Percentiles rank a stretch among this genome's conserved stretches.
These are phyloP conservation scores for Sorex fumeus DNA, from an alignment of 2,113 vertebrate species.

Conservation along the genomic window DNA sequence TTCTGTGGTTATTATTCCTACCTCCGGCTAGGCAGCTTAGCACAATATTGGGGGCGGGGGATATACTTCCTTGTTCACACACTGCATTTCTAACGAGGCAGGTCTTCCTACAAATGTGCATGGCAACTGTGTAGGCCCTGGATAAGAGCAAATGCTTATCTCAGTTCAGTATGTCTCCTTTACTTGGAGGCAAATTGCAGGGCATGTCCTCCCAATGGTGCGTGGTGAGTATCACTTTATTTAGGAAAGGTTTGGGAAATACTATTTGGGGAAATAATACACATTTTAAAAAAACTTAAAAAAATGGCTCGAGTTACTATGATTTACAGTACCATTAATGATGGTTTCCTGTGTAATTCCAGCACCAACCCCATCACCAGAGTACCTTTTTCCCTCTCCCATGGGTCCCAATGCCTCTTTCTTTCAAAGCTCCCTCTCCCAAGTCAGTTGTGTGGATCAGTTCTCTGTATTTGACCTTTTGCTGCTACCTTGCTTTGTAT, in stretches of 20 bases:
- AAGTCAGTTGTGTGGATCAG: too few species aligned
- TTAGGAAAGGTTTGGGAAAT: not conserved
- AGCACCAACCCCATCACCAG: too few species aligned
- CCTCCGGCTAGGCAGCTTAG: conserved; percentile 50
- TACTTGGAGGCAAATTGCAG: not conserved
- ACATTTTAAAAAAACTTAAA: not conserved
- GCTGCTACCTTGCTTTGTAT: too few species aligned
- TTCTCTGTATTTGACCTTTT: too few species aligned
- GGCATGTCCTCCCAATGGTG: not conserved
- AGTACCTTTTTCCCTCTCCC: too few species aligned
- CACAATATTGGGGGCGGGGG: not conserved
- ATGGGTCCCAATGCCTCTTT: too few species aligned
- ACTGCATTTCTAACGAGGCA: not conserved
- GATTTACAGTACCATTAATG: too few species aligned
- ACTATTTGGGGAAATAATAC: not conserved
- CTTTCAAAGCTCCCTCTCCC: too few species aligned
- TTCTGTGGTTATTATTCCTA: conserved; percentile 34
- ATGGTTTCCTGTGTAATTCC: too few species aligned
- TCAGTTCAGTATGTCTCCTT: not conserved
- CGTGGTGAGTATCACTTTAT: not conserved
- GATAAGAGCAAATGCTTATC: not conserved
- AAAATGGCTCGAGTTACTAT: too few species aligned
- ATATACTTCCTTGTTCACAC: conserved; percentile 53
- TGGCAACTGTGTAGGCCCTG: rapidly evolving
- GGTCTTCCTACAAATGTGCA: not conserved